These are phyloP conservation scores for Enteromius trimaculatus DNA, from an alignment of 2,797 vertebrate genomes.

Conservation along the genomic window DNA sequence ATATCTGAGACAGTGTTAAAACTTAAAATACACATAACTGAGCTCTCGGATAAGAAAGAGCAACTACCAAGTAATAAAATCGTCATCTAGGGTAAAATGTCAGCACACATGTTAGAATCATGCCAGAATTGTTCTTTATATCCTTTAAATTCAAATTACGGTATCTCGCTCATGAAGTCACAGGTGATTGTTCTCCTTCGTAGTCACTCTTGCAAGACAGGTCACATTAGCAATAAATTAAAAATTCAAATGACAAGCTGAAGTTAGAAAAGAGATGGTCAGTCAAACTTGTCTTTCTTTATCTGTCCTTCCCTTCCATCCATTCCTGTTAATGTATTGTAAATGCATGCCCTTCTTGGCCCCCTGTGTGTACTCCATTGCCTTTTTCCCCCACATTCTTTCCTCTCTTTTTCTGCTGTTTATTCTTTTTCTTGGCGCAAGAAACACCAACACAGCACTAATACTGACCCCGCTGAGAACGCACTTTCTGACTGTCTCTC, in stretches of 20 bases:
- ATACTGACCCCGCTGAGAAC: slow-evolving; percentile 61
- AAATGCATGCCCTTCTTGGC: slow-evolving; percentile 57
- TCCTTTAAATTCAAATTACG: neutral
- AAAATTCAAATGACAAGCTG: slow-evolving; percentile 61
- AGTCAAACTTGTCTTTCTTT: slow-evolving; percentile 59
- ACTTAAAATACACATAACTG: neutral
- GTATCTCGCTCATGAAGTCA: neutral
- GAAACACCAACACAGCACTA: slow-evolving; percentile 59
- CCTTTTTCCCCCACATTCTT: neutral
- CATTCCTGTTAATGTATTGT: slow-evolving; percentile 53
- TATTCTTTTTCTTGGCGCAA: slow-evolving; percentile 54
- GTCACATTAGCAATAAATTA: slow-evolving; percentile 71
- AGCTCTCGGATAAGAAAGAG: neutral
- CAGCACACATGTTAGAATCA: neutral
- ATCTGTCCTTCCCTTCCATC: slow-evolving; percentile 38
- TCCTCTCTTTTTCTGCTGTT: slow-evolving; percentile 48
- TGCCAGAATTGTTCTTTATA: neutral
- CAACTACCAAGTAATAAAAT: neutral
- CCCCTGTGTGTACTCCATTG: slow-evolving; percentile 41
- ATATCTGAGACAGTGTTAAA: neutral
- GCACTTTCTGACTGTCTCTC: slow-evolving; percentile 56
- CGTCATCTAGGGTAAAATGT: neutral
- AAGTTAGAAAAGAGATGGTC: slow-evolving; percentile 63
- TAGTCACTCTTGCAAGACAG: slow-evolving; percentile 65
- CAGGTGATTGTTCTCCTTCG: slow-evolving; percentile 1